Percentiles rank a stretch among this genome's conserved stretches.
These are phyloP conservation scores for Balanococcus diminutus DNA, from an alignment of 2,888 invertebrate genomes.

Conservation along the genomic window DNA sequence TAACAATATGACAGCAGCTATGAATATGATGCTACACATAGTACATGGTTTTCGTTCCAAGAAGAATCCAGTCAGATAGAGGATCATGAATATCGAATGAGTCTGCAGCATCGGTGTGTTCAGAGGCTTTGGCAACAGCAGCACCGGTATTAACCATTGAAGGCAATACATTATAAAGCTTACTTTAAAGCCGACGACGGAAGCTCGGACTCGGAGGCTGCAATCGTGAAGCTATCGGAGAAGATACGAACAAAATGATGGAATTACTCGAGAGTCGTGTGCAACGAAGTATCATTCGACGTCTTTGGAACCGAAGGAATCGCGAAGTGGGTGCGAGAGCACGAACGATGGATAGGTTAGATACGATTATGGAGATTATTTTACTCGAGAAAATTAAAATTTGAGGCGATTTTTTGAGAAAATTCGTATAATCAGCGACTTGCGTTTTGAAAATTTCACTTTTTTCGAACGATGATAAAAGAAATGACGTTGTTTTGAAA, in stretches of 20 bases:
- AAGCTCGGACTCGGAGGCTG: not conserved
- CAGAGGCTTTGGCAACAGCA: conserved; percentile 95
- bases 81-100: conserved; percentile 95
- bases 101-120: conserved; percentile 95
- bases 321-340: not conserved
- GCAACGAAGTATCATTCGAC: not conserved
- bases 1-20: conserved; percentile 88
- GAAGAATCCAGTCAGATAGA: conserved; percentile 96
- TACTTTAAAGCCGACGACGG: too few species aligned
- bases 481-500: not conserved
- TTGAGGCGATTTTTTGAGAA: not conserved
- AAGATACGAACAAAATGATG: not conserved
- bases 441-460: not conserved
- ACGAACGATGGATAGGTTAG: not conserved
- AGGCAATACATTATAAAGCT: conserved; percentile 90
- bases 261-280: not conserved
- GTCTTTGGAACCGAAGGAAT: not conserved
- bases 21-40: conserved; percentile 93
- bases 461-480: not conserved
- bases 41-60: conserved; percentile 96
- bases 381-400: not conserved
- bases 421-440: not conserved
- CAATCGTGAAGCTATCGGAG: not conserved
- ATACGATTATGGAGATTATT: not conserved
- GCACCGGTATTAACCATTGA: conserved; percentile 95